phyloP scores from a whole-genome alignment of 2,888 invertebrate genomes.

The Mystacides longicornis region DNA sequence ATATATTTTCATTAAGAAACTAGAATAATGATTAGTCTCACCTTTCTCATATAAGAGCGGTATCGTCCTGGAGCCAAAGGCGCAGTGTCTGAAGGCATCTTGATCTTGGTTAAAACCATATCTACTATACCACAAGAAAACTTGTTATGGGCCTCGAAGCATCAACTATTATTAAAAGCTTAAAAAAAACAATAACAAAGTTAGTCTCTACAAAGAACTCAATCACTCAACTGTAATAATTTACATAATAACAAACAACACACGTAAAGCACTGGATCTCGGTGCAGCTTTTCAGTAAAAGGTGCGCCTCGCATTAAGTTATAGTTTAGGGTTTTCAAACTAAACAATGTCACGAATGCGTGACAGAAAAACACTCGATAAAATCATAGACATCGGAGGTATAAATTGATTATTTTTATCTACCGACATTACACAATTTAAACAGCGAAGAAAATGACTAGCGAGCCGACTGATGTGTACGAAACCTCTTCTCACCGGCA shows the following conservation, averaged over 20 bases:
- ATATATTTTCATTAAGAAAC: too few relatives aligned
- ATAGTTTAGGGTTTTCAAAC: background rate
- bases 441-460: too few relatives aligned
- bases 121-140: background rate
- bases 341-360: background rate
- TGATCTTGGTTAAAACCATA: slow-evolving; percentile 37
- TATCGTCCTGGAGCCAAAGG: slow-evolving; percentile 34
- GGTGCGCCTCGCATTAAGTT: too few relatives aligned
- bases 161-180: background rate
- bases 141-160: background rate
- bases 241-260: background rate
- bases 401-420: background rate
- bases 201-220: background rate
- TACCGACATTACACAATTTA: background rate
- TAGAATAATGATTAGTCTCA: too few relatives aligned
- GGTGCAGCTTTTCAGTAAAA: background rate
- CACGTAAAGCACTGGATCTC: background rate
- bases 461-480: too few relatives aligned
- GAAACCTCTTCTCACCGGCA: background rate
- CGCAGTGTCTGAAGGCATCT: slow-evolving; percentile 35
- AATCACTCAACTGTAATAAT: background rate
- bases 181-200: background rate
- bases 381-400: background rate
- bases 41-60: slow-evolving; percentile 27
- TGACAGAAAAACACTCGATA: background rate